These are phyloP conservation scores for Melipona beecheii DNA, from an alignment of 2,888 invertebrate species.

Conservation along the genomic window DNA sequence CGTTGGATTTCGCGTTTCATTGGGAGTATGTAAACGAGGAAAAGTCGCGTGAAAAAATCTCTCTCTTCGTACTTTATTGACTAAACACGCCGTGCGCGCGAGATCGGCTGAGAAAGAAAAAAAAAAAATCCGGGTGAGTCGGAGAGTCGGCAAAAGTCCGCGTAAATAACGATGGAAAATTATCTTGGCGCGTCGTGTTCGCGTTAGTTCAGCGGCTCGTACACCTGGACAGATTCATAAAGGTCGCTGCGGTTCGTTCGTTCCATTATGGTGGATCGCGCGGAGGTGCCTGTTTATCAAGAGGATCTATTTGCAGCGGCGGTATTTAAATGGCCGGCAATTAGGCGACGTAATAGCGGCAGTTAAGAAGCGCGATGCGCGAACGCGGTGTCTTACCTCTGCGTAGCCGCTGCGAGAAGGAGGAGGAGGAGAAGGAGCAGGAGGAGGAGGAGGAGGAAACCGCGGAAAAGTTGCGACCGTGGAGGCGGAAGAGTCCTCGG, in stretches of 20 bases:
- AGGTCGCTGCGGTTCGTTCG: neutral
- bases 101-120: too few species aligned
- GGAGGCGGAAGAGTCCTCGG: constrained; percentile 48
- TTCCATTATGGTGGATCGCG: constrained; percentile 19
- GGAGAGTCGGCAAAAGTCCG: neutral
- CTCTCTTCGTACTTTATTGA: neutral
- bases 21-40: too few species aligned
- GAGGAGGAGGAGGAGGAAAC: constrained; percentile 19
- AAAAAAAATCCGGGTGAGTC: too few species aligned
- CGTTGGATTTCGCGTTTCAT: too few species aligned
- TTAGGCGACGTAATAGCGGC: constrained; percentile 76
- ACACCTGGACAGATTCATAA: constrained; percentile 1
- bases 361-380: constrained; percentile 68
- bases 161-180: neutral
- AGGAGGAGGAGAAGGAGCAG: neutral
- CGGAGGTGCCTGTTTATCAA: constrained; percentile 49
- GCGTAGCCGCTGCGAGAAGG: neutral
- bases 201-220: neutral
- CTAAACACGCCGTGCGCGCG: neutral
- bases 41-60: neutral
- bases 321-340: constrained; percentile 77
- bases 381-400: constrained; percentile 48
- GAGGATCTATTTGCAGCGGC: constrained; percentile 66
- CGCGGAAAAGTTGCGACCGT: constrained; percentile 31
- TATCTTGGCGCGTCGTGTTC: neutral